Percentiles rank a stretch among this genome's conserved stretches.
Evolutionary conservation across 2,888 invertebrate genomes (phyloP).

Genomic region (Netelia virgata): DNA sequence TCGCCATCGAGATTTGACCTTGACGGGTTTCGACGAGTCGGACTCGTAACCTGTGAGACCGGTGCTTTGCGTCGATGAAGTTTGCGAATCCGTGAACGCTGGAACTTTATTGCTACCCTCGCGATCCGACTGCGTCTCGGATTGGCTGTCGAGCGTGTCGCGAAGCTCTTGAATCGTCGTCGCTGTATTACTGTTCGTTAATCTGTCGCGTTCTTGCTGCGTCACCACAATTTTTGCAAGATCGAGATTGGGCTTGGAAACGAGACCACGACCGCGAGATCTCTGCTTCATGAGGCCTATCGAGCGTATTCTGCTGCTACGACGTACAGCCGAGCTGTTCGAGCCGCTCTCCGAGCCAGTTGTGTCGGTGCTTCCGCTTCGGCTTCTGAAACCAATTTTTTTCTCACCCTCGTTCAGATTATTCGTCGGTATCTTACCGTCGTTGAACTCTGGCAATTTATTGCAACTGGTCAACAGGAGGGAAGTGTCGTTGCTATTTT

Average conservation of each 20-base stretch:
- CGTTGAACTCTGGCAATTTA: constrained; percentile 76
- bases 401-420: constrained; percentile 78
- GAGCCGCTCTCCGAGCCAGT: constrained; percentile 84
- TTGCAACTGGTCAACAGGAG: constrained; percentile 77
- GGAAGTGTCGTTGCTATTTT: constrained; percentile 87
- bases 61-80: constrained; percentile 74
- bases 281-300: constrained; percentile 89
- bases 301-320: constrained; percentile 92
- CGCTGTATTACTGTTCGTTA: constrained; percentile 65
- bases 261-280: constrained; percentile 82
- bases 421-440: constrained; percentile 72
- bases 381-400: constrained; percentile 80
- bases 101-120: constrained; percentile 78
- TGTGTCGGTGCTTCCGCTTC: constrained; percentile 83
- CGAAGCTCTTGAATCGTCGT: constrained; percentile 75
- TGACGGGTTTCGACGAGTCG: constrained; percentile 88
- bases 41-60: constrained; percentile 80
- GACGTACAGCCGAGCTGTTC: constrained; percentile 86
- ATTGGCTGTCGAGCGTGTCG: constrained; percentile 76
- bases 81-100: constrained; percentile 74
- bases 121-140: constrained; percentile 81
- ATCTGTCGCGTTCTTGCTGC: constrained; percentile 78
- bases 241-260: constrained; percentile 80
- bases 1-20: constrained; percentile 92
- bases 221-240: constrained; percentile 72